Conservation (phyloP, 2,113 vertebrate species). For the Anguilla rostrata region DNA sequence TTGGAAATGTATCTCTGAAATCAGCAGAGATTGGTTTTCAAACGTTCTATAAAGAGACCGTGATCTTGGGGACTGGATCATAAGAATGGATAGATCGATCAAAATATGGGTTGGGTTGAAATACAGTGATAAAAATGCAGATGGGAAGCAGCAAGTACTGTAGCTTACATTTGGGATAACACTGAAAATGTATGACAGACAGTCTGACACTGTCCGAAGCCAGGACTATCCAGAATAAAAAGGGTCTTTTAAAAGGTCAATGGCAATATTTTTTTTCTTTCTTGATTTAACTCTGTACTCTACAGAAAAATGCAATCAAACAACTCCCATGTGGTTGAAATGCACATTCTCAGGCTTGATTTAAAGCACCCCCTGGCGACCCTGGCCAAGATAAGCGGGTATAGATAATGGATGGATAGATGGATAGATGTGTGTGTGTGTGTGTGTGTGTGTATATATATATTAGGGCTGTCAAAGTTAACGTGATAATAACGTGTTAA, state of each 20-base stretch:
- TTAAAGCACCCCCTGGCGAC: too few species aligned
- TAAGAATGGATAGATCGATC: neutral
- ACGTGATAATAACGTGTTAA: too few species aligned
- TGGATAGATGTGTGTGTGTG: too few species aligned
- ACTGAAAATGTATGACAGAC: neutral
- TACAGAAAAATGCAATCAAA: too few species aligned
- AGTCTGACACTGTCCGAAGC: neutral
- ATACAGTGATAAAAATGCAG: neutral
- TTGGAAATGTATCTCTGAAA: constrained; percentile 16
- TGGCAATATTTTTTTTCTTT: too few species aligned
- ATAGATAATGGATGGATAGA: too few species aligned
- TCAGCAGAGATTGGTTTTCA: constrained; percentile 19
- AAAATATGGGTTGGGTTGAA: neutral
- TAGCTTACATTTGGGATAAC: neutral
- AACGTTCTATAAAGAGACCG: constrained; percentile 4
- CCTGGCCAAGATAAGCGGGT: too few species aligned
- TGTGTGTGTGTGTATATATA: too few species aligned
- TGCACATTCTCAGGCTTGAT: too few species aligned
- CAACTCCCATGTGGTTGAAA: too few species aligned
- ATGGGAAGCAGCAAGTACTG: neutral
- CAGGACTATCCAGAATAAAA: neutral
- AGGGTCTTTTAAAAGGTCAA: neutral
- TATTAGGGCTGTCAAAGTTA: too few species aligned
- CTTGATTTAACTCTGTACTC: too few species aligned
- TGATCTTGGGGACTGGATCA: neutral